phyloP scores from a whole-genome alignment of 2,113 vertebrate species.

The Motacilla alba region DNA sequence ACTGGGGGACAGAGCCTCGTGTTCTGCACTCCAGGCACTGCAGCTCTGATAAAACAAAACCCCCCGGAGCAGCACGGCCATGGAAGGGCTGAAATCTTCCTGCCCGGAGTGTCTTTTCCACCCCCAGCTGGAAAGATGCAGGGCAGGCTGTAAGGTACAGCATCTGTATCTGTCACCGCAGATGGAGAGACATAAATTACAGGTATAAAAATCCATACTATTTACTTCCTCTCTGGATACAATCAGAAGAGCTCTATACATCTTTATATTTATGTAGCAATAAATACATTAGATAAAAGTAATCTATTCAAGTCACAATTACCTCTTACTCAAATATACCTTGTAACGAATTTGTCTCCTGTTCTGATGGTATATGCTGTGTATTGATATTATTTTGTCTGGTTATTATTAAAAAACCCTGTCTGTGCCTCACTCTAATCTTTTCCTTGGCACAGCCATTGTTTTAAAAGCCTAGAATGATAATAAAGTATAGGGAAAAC shows the following conservation, averaged over 20 bases:
- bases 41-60: background rate
- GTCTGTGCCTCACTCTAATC: conserved; percentile 23
- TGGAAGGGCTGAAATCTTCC: background rate
- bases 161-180: background rate
- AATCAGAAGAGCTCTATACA: background rate
- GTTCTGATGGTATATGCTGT: background rate
- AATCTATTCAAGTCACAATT: conserved; percentile 34
- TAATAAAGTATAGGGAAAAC: conserved; percentile 55
- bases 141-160: background rate
- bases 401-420: background rate
- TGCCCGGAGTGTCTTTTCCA: background rate
- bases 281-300: conserved; percentile 12
- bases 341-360: background rate
- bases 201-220: background rate
- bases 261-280: conserved; percentile 6
- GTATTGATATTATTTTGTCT: conserved; percentile 25
- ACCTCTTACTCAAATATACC: conserved; percentile 1
- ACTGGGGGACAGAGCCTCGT: background rate
- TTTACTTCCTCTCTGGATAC: background rate
- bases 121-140: background rate
- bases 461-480: conserved; percentile 56
- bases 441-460: conserved; percentile 44
- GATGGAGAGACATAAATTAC: background rate
- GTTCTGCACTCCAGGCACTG: background rate
- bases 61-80: background rate